These are phyloP conservation scores for Agonopterix subpropinquella DNA, from an alignment of 2,888 invertebrate species.

Conservation along the genomic window DNA sequence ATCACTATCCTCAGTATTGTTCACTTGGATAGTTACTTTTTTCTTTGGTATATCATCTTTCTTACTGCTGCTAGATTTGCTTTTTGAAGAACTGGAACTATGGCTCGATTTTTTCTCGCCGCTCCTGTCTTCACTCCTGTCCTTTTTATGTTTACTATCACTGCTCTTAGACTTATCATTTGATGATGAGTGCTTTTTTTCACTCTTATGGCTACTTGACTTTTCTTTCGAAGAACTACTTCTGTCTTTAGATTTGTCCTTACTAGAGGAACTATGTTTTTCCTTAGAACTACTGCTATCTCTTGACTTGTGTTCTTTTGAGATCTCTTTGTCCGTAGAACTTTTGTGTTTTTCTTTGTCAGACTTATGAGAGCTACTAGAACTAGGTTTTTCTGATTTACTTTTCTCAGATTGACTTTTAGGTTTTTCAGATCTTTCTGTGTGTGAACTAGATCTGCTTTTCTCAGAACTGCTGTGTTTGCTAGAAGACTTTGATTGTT, in stretches of 20 bases:
- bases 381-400: constrained; percentile 13
- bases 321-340: constrained; percentile 26
- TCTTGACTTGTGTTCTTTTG: constrained; percentile 32
- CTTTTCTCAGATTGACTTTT: constrained; percentile 24
- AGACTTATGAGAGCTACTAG: constrained; percentile 20
- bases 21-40: constrained; percentile 32
- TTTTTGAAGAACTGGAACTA: constrained; percentile 48
- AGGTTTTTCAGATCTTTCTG: constrained; percentile 1
- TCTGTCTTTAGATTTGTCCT: constrained; percentile 52
- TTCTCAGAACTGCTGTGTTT: constrained; percentile 36
- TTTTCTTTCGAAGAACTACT: constrained; percentile 57
- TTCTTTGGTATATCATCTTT: constrained; percentile 66
- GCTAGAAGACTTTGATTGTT: constrained; percentile 23
- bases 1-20: constrained; percentile 53
- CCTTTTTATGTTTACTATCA: constrained; percentile 38
- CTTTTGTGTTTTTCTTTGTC: constrained; percentile 35
- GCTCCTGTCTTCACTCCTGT: constrained; percentile 33
- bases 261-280: constrained; percentile 47
- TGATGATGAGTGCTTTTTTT: constrained; percentile 46
- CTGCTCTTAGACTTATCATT: constrained; percentile 43
- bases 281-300: constrained; percentile 48
- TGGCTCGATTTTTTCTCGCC: constrained; percentile 49
- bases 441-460: constrained; percentile 21
- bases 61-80: constrained; percentile 46
- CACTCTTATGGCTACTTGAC: constrained; percentile 48